Percentiles rank a stretch among this genome's conserved stretches.
Conservation (phyloP, 2,113 vertebrate species). For the Etia nguti region DNA sequence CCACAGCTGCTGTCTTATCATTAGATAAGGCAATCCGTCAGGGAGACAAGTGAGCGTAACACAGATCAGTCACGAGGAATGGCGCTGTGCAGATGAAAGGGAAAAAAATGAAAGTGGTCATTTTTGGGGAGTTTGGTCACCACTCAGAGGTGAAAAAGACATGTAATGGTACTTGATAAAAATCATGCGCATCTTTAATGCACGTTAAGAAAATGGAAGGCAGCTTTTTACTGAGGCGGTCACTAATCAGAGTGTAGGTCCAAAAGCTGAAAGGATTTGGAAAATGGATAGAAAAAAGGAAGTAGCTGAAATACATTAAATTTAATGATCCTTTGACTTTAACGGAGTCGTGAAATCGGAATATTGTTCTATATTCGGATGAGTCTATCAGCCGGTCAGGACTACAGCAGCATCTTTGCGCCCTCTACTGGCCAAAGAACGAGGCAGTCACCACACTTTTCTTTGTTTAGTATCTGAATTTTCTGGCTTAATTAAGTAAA, state of each 20-base stretch:
- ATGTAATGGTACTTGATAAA: neutral
- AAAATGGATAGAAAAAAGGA: neutral
- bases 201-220: neutral
- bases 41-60: neutral
- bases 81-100: neutral
- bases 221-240: neutral
- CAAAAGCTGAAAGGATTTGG: neutral
- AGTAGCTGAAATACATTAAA: neutral
- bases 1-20: slow-evolving; percentile 1
- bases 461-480: neutral
- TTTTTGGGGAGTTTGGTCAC: neutral
- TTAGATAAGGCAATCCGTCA: neutral
- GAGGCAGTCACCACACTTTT: neutral
- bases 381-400: neutral
- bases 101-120: neutral
- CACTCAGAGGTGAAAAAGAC: neutral
- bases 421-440: neutral
- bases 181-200: neutral
- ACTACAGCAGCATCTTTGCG: neutral
- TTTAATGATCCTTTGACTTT: neutral
- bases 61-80: neutral
- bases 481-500: neutral
- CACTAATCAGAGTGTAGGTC: neutral
- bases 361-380: neutral
- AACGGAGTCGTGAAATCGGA: neutral